phyloP scores from a whole-genome alignment of 2,113 vertebrate genomes.

The Rana temporaria region DNA sequence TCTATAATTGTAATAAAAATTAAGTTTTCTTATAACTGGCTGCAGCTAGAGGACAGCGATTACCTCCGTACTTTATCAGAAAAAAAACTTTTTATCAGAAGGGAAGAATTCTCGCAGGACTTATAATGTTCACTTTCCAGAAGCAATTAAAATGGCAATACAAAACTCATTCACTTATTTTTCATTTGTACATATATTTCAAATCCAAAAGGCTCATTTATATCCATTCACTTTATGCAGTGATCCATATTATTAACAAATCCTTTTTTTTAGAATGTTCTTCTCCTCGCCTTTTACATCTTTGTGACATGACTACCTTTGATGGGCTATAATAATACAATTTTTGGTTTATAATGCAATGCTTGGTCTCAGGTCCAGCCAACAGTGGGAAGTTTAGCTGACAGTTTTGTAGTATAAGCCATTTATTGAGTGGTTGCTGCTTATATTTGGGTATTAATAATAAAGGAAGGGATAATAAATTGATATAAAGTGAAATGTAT shows the following conservation, averaged over 20 bases:
- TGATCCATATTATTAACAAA: constrained; percentile 1
- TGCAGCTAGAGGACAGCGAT: constrained; percentile 1
- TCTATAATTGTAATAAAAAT: constrained; percentile 40
- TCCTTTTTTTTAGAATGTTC: not conserved
- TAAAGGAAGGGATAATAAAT: too few species aligned
- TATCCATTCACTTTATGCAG: not conserved
- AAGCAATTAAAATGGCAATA: constrained; percentile 44
- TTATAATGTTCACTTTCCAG: constrained; percentile 23
- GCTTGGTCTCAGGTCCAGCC: not conserved
- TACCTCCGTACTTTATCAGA: constrained; percentile 5
- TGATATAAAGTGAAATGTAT: too few species aligned
- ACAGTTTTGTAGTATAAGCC: not conserved
- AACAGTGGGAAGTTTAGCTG: not conserved
- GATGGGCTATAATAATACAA: not conserved
- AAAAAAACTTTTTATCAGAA: constrained; percentile 38
- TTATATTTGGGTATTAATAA: too few species aligned
- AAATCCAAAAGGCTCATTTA: constrained; percentile 18
- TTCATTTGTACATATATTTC: constrained; percentile 8
- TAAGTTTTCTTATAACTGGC: constrained; percentile 26
- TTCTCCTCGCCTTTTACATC: not conserved
- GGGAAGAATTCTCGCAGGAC: constrained; percentile 21
- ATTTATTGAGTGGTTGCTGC: not conserved
- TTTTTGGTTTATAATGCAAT: not conserved
- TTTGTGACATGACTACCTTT: not conserved
- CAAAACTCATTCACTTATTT: constrained; percentile 5